phyloP scores from a whole-genome alignment of 2,797 vertebrate genomes.

The Manis javanica region DNA sequence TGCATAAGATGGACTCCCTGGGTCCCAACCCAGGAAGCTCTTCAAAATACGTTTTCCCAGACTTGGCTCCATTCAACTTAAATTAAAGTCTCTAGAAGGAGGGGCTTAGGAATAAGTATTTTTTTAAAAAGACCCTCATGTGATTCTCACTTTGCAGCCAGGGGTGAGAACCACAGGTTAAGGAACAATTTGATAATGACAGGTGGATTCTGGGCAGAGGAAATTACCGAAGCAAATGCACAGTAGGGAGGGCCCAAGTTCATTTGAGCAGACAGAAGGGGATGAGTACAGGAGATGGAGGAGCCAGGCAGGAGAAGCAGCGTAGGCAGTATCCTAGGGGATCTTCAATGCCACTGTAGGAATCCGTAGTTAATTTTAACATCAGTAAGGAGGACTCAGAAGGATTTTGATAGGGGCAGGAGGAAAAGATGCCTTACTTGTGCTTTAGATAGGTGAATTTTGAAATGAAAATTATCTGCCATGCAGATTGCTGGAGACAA shows the following conservation, averaged over 20 bases:
- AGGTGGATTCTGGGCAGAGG: neutral
- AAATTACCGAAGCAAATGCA: neutral
- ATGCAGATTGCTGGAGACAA: neutral
- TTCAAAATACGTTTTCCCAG: neutral
- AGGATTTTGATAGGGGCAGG: neutral
- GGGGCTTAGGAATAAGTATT: neutral
- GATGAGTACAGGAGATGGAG: neutral
- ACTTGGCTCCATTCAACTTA: neutral
- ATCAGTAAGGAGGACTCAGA: neutral
- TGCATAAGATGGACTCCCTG: neutral
- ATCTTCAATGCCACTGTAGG: neutral
- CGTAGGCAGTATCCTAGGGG: accelerated
- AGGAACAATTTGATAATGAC: neutral
- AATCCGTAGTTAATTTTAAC: neutral
- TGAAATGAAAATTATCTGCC: neutral
- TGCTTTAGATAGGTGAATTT: neutral
- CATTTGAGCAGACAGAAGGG: neutral
- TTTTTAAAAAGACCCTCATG: neutral
- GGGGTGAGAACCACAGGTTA: neutral
- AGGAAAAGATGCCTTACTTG: neutral
- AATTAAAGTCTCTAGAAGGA: neutral
- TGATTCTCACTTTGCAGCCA: neutral
- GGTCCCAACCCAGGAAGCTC: neutral
- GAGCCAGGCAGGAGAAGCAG: neutral
- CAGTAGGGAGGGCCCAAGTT: neutral